phyloP scores from a whole-genome alignment of 2,888 invertebrate genomes.

The Himalopsyche kuldschensis region DNA sequence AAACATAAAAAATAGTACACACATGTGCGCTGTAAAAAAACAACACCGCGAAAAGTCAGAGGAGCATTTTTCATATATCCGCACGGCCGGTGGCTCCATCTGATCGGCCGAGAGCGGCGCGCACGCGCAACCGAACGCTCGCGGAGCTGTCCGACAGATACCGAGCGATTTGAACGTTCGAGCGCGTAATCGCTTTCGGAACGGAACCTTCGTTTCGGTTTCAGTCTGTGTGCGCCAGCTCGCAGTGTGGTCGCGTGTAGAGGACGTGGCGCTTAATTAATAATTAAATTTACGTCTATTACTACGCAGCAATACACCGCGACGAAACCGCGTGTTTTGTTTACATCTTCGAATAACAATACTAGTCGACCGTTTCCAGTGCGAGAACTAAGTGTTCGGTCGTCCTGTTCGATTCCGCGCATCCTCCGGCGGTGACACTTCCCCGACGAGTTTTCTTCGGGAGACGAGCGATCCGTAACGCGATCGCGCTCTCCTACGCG shows the following conservation, averaged over 20 bases:
- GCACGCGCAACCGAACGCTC: constrained; percentile 11
- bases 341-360: constrained; percentile 20
- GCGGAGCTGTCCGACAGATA: constrained; percentile 3
- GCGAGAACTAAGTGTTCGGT: constrained; percentile 4
- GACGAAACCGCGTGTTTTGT: constrained; percentile 32
- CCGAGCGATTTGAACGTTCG: constrained; percentile 15
- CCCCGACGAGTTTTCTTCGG: neutral
- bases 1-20: neutral
- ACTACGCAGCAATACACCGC: constrained; percentile 30
- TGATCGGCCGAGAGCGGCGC: neutral
- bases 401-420: neutral
- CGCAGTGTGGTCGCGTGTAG: constrained; percentile 22
- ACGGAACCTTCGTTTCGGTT: constrained; percentile 12
- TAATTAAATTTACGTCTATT: neutral
- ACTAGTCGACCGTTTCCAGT: constrained; percentile 4
- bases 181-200: constrained; percentile 10
- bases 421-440: neutral
- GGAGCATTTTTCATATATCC: neutral
- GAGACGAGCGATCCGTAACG: neutral
- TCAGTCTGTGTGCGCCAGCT: constrained; percentile 30
- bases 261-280: constrained; percentile 16
- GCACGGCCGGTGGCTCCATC: neutral
- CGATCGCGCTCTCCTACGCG: constrained; percentile 45
- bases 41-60: neutral
- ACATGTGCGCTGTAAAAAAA: neutral